Evolutionary conservation across 2,888 invertebrate species (phyloP).

Genomic region (Rhagophthalmus giganteus): DNA sequence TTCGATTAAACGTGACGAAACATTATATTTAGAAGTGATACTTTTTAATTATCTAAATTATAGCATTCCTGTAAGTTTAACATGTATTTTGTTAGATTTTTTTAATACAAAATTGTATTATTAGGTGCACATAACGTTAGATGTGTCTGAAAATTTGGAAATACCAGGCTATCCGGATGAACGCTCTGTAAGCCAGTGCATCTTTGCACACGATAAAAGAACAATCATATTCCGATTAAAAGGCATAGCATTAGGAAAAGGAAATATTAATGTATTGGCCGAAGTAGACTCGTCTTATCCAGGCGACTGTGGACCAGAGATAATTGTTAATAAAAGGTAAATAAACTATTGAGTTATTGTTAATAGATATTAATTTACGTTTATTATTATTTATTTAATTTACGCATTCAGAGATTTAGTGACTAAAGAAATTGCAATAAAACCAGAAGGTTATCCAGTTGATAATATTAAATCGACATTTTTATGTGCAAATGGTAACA

Average conservation of each 20-base stretch:
- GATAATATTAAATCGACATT: constrained; percentile 68
- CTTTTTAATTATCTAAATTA: constrained; percentile 74
- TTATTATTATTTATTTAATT: too few relatives aligned
- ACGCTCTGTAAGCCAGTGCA: constrained; percentile 44
- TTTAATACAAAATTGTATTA: too few relatives aligned
- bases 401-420: constrained; percentile 67
- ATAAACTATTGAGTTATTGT: too few relatives aligned
- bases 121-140: constrained; percentile 46
- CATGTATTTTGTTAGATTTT: neutral
- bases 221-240: constrained; percentile 46
- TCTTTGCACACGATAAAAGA: constrained; percentile 44
- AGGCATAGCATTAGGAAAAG: constrained; percentile 42
- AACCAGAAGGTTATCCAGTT: constrained; percentile 73
- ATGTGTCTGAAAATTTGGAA: constrained; percentile 42
- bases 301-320: constrained; percentile 57
- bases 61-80: constrained; percentile 64
- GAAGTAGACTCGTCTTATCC: constrained; percentile 56
- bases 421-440: constrained; percentile 63
- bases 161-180: constrained; percentile 38
- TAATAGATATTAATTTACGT: too few relatives aligned
- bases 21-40: constrained; percentile 65
- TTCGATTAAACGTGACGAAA: constrained; percentile 68
- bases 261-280: constrained; percentile 60
- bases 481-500: constrained; percentile 66
- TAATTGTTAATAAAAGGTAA: constrained; percentile 55